Conservation (phyloP, 2,113 vertebrate genomes). For the Apodemus sylvaticus region DNA sequence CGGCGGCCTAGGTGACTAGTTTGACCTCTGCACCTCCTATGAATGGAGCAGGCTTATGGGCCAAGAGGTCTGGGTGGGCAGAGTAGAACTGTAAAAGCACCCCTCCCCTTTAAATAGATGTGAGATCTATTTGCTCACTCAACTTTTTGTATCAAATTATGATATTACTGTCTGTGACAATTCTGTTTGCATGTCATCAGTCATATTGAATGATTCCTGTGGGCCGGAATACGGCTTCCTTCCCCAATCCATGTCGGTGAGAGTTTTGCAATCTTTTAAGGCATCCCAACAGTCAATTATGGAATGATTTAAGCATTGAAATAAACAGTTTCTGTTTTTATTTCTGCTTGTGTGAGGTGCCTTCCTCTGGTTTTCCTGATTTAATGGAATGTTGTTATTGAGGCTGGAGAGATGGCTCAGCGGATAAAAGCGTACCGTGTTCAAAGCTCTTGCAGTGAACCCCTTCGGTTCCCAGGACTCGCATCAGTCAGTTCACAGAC, state of each 20-base stretch:
- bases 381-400: not conserved
- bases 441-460: too few species aligned
- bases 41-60: not conserved
- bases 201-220: constrained; percentile 38
- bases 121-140: constrained; percentile 42
- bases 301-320: constrained; percentile 68
- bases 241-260: not conserved
- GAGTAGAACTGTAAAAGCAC: not conserved
- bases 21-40: not conserved
- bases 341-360: constrained; percentile 63
- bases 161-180: constrained; percentile 52
- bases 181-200: constrained; percentile 63
- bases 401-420: not conserved
- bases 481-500: not conserved
- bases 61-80: constrained; percentile 16
- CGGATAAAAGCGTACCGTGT: not conserved
- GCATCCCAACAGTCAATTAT: constrained; percentile 57
- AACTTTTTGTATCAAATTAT: not conserved
- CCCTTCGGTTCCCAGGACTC: not conserved
- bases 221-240: not conserved
- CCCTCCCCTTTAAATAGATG: constrained; percentile 24
- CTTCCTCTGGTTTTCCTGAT: constrained; percentile 43
- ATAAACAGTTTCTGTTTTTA: constrained; percentile 71
- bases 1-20: not conserved
- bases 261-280: constrained; percentile 68